Percentiles rank a stretch among this genome's conserved stretches.
Conservation (phyloP, 2,888 invertebrate species). For the Deilephila elpenor region DNA sequence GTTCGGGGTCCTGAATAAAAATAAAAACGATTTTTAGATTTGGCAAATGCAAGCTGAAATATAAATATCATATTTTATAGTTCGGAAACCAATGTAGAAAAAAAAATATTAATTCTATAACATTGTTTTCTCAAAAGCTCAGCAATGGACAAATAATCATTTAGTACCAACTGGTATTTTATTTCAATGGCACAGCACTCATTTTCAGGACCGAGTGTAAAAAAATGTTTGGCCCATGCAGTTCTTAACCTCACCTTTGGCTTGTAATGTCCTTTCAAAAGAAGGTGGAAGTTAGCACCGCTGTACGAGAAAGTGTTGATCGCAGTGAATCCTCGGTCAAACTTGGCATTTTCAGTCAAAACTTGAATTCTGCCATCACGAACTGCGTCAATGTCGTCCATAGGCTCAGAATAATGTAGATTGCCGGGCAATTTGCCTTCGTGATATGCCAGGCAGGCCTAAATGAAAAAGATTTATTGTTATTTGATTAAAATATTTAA, state of each 20-base stretch:
- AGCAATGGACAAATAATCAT: background rate
- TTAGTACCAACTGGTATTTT: background rate
- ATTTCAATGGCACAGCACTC: no score
- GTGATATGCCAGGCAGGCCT: constrained; percentile 61
- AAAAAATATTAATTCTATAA: no score
- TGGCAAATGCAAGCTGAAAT: no score
- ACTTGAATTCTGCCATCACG: constrained; percentile 53
- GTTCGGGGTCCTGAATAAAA: constrained; percentile 47
- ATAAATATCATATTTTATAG: no score
- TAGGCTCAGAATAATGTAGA: constrained; percentile 54
- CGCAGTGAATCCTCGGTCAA: constrained; percentile 53
- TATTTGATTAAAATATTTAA: background rate
- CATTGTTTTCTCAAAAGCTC: background rate
- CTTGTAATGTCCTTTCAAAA: constrained; percentile 56
- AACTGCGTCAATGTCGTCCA: constrained; percentile 47
- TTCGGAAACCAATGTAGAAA: background rate
- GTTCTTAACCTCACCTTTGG: constrained; percentile 46
- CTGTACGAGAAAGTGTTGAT: constrained; percentile 55
- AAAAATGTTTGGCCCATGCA: no score
- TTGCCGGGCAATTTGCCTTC: constrained; percentile 58
- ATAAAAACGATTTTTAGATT: background rate
- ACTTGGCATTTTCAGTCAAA: constrained; percentile 49
- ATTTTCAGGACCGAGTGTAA: no score
- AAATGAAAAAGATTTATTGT: background rate
- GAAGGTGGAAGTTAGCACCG: constrained; percentile 53